Percentiles rank a stretch among this genome's conserved stretches.
phyloP scores from a whole-genome alignment of 2,888 invertebrate genomes.

The Ichneumoninae sp. region DNA sequence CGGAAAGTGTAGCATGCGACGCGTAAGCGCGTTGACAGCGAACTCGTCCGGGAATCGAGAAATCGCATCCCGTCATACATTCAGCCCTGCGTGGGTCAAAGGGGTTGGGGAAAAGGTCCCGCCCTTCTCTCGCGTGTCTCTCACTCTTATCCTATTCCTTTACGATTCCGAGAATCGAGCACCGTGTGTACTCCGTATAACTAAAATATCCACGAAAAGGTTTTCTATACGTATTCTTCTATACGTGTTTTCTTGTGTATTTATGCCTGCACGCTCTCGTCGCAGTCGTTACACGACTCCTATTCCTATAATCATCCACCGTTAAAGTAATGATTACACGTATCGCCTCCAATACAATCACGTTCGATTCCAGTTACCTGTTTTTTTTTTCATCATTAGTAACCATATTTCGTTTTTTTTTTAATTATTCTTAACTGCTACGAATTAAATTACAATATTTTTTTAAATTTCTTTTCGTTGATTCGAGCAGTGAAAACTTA shows the following conservation, averaged over 20 bases:
- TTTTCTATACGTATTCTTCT: background rate
- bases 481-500: background rate
- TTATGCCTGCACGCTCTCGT: conserved; percentile 18
- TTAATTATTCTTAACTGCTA: too few species aligned
- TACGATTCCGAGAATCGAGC: conserved; percentile 56
- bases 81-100: conserved; percentile 25
- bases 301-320: conserved; percentile 54
- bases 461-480: background rate
- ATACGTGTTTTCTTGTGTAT: conserved; percentile 28
- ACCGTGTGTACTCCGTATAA: conserved; percentile 44
- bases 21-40: conserved; percentile 20
- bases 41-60: conserved; percentile 37
- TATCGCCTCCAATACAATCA: conserved; percentile 51
- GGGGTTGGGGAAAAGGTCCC: conserved; percentile 44
- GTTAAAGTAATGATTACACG: conserved; percentile 57
- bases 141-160: conserved; percentile 60
- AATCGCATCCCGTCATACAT: conserved; percentile 37
- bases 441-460: too few species aligned
- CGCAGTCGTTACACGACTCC: conserved; percentile 28
- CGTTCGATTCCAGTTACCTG: conserved; percentile 29
- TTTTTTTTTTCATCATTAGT: conserved; percentile 20
- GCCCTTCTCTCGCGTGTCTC: conserved; percentile 68
- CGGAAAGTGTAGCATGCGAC: background rate
- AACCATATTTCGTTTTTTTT: conserved; percentile 12
- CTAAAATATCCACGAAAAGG: conserved; percentile 39